Conservation (phyloP, 1,140 invertebrate genomes). For the Babylonia areolata region DNA sequence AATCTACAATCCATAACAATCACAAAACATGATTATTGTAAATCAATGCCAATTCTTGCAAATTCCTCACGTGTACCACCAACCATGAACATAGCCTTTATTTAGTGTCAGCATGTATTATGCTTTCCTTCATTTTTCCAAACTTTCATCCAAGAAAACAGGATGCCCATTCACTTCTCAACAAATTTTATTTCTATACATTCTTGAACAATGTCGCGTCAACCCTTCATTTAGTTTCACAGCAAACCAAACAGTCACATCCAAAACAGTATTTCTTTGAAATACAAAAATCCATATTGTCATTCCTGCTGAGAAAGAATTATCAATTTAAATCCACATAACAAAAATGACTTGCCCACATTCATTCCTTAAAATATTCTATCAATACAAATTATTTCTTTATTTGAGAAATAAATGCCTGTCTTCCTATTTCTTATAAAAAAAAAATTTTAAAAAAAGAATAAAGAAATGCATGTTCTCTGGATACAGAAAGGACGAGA, state of each 20-base stretch:
- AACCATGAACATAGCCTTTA: not conserved
- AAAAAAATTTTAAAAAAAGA: too few species aligned
- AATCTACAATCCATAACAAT: too few species aligned
- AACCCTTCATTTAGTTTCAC: not conserved
- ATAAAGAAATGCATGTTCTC: not conserved
- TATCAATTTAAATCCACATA: not conserved
- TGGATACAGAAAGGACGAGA: not conserved
- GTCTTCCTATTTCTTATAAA: not conserved
- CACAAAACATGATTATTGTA: too few species aligned
- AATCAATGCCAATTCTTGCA: too few species aligned
- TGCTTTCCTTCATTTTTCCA: too few species aligned
- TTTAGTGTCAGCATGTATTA: too few species aligned
- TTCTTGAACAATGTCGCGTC: not conserved
- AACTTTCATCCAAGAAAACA: not conserved
- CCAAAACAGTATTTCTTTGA: not conserved
- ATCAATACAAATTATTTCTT: too few species aligned
- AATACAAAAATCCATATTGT: not conserved
- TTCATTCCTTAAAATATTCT: too few species aligned
- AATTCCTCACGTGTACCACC: too few species aligned
- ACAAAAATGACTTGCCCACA: too few species aligned
- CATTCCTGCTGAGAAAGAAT: not conserved
- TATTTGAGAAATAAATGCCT: not conserved
- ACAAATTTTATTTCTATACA: not conserved
- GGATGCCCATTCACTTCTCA: not conserved
- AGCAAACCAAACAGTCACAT: not conserved